Base-by-base conservation (phyloP, 2,888 invertebrate species). In the Leucania comma region DNA sequence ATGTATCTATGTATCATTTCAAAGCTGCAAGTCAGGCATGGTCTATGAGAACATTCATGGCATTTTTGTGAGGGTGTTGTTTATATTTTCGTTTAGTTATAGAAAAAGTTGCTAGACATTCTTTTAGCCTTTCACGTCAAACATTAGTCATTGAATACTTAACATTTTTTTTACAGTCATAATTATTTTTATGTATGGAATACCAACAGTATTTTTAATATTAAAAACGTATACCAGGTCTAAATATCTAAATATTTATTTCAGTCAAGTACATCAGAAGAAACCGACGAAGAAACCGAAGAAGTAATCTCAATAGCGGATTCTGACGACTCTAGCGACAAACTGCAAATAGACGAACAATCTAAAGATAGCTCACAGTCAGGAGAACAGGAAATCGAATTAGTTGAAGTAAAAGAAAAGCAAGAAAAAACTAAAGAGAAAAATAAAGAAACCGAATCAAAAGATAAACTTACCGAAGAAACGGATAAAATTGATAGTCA, bases 231-330 rank as follows among this genome's bases (percentile, higher is more conserved):
- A 48, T 6, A 42, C 4, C 46, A 48, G 17, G 2, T 48, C 1
- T 3, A 51, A 12, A 61, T 61, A 35, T 24, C 4, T 12, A 54
- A 69, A 68, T 42, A n/a, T 62, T 42, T 26, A 22, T 74, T 65
- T 84, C 88, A 63, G 79, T 48, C 78, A 57, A 77, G 63, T 58
- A 38, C 68, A 17, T 56, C 79, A 38, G 58, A 59, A n/a, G 65
- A 6, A 14, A 17, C 3, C 1, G 59, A 56, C 63, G 83, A 89
- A 22, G 82, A 89, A 17, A 86, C 86, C 29, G 87, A 88, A 51
- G 92, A 93, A 81, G 81, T 93, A 4, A 93, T 93, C 82, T 93
- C 90, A 10, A 91, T 93, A 48, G 82, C 80, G 0, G 92, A 93
- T 20, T 88, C 90, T 0, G 89, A 90, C 26, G 86, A 90, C 9